phyloP scores from a whole-genome alignment of 2,113 vertebrate genomes.

The Coptodon rendalli region DNA sequence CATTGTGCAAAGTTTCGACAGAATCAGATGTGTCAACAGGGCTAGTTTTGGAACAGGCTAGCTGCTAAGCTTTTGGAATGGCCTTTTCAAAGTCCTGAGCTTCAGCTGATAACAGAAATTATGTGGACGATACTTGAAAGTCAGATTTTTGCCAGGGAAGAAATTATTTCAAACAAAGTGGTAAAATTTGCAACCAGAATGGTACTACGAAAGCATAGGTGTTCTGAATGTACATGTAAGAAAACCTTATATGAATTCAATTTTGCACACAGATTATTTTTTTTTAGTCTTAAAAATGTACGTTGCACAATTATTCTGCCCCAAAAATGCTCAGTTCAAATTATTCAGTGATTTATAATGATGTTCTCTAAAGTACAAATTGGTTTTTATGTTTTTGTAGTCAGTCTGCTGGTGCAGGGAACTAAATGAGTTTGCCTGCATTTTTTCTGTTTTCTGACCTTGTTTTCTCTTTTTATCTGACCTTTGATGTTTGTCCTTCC shows the following conservation, averaged over 20 bases:
- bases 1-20: not conserved
- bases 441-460: not conserved
- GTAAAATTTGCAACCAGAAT: not conserved
- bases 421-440: not conserved
- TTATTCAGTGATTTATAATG: not conserved
- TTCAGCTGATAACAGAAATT: not conserved
- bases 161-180: not conserved
- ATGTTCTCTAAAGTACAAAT: not conserved
- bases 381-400: not conserved
- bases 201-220: not conserved
- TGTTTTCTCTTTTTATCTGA: not conserved
- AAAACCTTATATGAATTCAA: not conserved
- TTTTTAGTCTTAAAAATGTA: not conserved
- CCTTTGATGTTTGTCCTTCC: not conserved
- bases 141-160: not conserved
- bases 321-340: not conserved
- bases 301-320: not conserved
- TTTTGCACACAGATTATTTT: accelerated
- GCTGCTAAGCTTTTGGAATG: not conserved
- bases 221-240: not conserved
- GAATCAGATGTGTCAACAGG: not conserved
- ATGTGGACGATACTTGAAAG: not conserved
- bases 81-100: not conserved
- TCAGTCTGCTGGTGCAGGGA: not conserved
- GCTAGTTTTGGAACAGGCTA: not conserved